phyloP scores from a whole-genome alignment of 2,888 invertebrate species.

The Athetis lepigone region DNA sequence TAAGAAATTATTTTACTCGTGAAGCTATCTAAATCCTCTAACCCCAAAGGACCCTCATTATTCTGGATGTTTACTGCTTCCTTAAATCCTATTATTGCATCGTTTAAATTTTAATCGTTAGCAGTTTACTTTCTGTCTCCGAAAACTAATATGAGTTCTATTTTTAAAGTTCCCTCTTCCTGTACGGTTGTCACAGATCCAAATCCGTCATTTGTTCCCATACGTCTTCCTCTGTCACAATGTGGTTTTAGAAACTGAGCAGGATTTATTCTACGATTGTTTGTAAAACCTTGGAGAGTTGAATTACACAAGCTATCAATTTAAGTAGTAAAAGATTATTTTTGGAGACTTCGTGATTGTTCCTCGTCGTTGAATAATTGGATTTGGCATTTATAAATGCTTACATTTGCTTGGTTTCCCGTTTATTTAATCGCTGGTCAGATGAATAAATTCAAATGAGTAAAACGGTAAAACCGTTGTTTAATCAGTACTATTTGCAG shows the following conservation, averaged over 20 bases:
- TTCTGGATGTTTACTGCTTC: conserved; percentile 24
- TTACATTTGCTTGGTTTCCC: conserved; percentile 26
- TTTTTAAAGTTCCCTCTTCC: conserved; percentile 75
- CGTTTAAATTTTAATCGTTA: conserved; percentile 55
- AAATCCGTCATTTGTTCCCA: conserved; percentile 70
- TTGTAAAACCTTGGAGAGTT: conserved; percentile 45
- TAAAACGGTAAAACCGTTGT: conserved; percentile 28
- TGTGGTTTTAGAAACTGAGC: conserved; percentile 51
- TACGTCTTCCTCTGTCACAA: conserved; percentile 67
- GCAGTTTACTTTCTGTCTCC: conserved; percentile 62
- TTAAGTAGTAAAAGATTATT: conserved; percentile 39
- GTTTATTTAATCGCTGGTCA: conserved; percentile 15
- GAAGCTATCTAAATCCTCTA: conserved; percentile 13
- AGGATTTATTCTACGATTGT: conserved; percentile 45
- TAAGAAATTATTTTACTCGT: neutral
- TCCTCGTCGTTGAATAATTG: conserved; percentile 29
- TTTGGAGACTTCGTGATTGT: conserved; percentile 18
- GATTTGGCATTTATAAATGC: conserved; percentile 28
- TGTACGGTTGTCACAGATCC: conserved; percentile 74
- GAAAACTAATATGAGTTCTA: conserved; percentile 63
- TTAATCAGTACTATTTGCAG: conserved; percentile 33
- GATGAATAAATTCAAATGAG: conserved; percentile 46
- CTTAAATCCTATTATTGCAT: conserved; percentile 33
- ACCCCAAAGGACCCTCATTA: conserved; percentile 8
- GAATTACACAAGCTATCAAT: conserved; percentile 47